Conservation (phyloP, 1,140 invertebrate genomes). For the Eufriesea mexicana region DNA sequence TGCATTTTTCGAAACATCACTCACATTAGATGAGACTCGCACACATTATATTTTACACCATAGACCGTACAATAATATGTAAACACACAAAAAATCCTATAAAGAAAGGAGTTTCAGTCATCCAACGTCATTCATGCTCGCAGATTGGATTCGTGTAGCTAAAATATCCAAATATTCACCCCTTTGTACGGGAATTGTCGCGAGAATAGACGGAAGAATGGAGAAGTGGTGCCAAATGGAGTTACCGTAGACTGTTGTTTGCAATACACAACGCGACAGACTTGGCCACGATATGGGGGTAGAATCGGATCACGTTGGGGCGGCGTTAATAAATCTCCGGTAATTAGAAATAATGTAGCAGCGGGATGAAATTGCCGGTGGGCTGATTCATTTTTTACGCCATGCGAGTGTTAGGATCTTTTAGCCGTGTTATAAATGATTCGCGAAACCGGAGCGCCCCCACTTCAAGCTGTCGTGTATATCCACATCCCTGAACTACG, state of each 20-base stretch:
- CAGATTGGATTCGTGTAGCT: no score
- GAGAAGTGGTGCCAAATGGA: slow-evolving; percentile 5
- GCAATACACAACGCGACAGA: slow-evolving; percentile 24
- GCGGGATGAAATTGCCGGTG: slow-evolving; percentile 60
- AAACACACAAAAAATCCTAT: no score
- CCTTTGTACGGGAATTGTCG: background rate
- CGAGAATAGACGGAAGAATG: background rate
- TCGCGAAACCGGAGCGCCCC: slow-evolving; percentile 61
- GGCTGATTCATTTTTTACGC: slow-evolving; percentile 68
- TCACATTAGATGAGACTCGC: no score
- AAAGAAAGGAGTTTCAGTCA: no score
- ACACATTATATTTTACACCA: no score
- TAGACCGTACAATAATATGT: no score
- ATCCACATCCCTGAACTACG: slow-evolving; percentile 35
- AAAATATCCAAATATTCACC: background rate
- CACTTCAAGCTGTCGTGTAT: slow-evolving; percentile 53
- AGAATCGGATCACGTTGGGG: slow-evolving; percentile 48
- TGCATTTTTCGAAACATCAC: no score
- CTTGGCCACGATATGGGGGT: background rate
- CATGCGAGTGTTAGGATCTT: slow-evolving; percentile 68
- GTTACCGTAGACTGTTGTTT: slow-evolving; percentile 29
- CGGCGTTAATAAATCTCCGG: slow-evolving; percentile 69
- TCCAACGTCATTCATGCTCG: no score
- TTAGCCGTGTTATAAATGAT: slow-evolving; percentile 69
- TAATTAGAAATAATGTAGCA: slow-evolving; percentile 71